A percentile compares a stretch with the other conserved stretches of the same genome.
Evolutionary conservation across 2,113 vertebrate species (phyloP).

Genomic region (Pteropus alecto): DNA sequence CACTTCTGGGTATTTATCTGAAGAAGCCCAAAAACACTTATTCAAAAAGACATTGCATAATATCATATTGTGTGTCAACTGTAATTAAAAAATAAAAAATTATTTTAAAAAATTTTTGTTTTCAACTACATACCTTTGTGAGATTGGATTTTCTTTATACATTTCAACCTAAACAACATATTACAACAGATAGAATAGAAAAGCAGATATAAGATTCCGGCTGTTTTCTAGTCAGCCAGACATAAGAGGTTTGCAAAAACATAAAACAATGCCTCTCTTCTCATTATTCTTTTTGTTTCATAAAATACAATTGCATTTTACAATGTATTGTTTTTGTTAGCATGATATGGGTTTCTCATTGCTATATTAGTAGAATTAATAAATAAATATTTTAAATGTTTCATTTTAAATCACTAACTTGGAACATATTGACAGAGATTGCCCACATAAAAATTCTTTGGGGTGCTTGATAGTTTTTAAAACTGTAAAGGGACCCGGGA

Average conservation of each 20-base stretch:
- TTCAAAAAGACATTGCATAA: too few relatives aligned
- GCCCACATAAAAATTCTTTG: not conserved
- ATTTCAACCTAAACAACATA: not conserved
- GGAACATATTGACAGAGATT: not conserved
- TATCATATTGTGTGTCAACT: too few relatives aligned
- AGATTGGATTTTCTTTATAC: not conserved
- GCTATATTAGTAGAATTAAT: not conserved
- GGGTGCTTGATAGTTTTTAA: not conserved
- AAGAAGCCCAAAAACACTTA: too few relatives aligned
- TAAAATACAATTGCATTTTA: not conserved
- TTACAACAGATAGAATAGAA: not conserved
- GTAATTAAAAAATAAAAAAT: too few relatives aligned
- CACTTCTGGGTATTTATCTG: too few relatives aligned
- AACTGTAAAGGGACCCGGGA: not conserved
- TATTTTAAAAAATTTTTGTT: not conserved
- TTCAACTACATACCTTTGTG: not conserved
- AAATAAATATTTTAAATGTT: not conserved
- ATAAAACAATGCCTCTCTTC: not conserved
- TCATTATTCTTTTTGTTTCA: not conserved
- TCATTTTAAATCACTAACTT: slow-evolving; percentile 2
- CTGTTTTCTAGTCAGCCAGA: slow-evolving; percentile 4
- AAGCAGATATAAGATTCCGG: not conserved
- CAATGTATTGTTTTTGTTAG: not conserved
- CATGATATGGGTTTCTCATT: not conserved
- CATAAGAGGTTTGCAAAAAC: not conserved